Conservation (phyloP, 2,113 vertebrate species). For the Marmota flaviventris region DNA sequence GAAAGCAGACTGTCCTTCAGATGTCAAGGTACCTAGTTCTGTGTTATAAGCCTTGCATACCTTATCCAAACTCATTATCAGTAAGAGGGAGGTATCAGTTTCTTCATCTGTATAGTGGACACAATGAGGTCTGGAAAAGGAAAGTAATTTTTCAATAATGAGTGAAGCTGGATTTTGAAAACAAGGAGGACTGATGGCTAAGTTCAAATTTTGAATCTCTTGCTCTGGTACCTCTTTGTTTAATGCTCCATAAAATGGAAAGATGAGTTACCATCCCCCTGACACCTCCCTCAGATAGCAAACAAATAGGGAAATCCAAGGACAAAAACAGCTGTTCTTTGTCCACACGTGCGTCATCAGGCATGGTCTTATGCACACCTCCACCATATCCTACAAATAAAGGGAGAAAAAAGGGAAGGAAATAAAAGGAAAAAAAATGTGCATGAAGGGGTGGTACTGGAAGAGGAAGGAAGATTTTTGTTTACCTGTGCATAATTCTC, state of each 20-base stretch:
- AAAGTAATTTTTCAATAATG: neutral
- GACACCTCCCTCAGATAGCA: neutral
- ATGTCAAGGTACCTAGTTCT: neutral
- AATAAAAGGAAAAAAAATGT: neutral
- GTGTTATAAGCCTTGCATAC: neutral
- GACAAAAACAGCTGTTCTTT: neutral
- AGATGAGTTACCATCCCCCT: fast-evolving
- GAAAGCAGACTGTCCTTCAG: neutral
- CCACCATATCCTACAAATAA: neutral
- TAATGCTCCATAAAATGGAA: neutral
- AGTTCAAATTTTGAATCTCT: neutral
- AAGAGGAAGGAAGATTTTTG: neutral
- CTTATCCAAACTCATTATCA: neutral
- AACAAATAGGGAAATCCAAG: neutral
- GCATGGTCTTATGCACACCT: neutral
- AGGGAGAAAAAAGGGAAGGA: too few relatives aligned
- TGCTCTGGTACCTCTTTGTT: fast-evolving
- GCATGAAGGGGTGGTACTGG: too few relatives aligned
- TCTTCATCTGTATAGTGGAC: neutral
- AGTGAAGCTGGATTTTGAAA: neutral
- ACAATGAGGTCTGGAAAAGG: neutral
- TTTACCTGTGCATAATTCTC: neutral
- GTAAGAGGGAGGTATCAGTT: neutral
- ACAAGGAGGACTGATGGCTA: neutral
- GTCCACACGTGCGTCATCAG: neutral